phyloP scores from a whole-genome alignment of 2,797 vertebrate genomes.

The Semaprochilodus insignis region DNA sequence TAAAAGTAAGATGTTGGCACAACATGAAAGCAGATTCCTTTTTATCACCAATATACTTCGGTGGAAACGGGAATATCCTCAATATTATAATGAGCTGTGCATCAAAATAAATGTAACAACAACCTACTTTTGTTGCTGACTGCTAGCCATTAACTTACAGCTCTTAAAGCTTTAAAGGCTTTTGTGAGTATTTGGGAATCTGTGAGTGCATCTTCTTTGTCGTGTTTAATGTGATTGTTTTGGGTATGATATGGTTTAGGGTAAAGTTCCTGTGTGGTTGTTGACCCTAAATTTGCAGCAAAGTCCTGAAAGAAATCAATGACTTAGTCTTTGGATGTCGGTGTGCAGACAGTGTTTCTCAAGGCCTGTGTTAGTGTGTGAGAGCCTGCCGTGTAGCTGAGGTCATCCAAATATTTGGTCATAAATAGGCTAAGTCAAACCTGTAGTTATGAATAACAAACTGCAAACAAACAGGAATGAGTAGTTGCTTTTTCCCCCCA shows the following conservation, averaged over 20 bases:
- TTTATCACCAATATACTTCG: too few relatives aligned
- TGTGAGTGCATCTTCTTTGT: too few relatives aligned
- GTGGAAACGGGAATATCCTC: too few relatives aligned
- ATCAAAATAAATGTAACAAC: too few relatives aligned
- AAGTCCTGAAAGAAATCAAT: not conserved
- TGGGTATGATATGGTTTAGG: not conserved
- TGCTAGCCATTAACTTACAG: too few relatives aligned
- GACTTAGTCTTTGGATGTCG: not conserved
- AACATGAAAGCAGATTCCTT: too few relatives aligned
- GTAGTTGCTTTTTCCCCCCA: not conserved
- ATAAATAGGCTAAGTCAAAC: not conserved
- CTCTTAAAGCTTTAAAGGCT: not conserved
- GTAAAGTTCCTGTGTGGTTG: not conserved
- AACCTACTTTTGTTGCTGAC: too few relatives aligned
- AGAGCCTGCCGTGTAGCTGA: not conserved
- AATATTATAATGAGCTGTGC: too few relatives aligned
- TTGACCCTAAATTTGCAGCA: not conserved
- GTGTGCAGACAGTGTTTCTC: not conserved
- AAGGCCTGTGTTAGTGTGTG: not conserved
- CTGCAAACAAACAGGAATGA: not conserved
- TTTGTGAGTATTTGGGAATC: not conserved
- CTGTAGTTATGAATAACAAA: not conserved
- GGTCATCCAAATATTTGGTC: not conserved
- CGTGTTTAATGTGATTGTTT: too few relatives aligned
- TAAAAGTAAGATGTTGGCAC: too few relatives aligned